Conservation (phyloP, 2,888 invertebrate species). For the Chymomyza caudatula region DNA sequence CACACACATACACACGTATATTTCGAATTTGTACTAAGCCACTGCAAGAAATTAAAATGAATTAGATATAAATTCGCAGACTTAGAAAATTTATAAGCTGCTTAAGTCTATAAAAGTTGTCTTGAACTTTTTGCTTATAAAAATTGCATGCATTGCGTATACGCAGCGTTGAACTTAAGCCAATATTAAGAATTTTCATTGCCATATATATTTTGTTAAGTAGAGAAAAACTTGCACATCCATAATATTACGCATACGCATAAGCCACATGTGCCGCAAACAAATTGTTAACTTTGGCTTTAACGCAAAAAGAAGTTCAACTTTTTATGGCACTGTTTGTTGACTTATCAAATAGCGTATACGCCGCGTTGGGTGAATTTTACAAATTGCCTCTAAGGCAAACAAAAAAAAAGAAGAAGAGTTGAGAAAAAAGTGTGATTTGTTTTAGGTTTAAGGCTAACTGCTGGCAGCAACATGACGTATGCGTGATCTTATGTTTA, state of each 20-base stretch:
- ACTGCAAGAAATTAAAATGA: neutral
- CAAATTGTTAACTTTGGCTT: conserved; percentile 20
- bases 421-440: neutral
- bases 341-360: neutral
- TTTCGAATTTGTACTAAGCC: neutral
- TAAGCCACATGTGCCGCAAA: conserved; percentile 23
- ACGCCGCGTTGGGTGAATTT: neutral
- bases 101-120: neutral
- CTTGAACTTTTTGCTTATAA: neutral
- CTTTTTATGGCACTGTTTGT: neutral
- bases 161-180: neutral
- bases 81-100: neutral
- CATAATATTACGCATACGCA: conserved; percentile 3
- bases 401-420: neutral
- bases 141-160: conserved; percentile 7
- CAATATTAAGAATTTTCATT: neutral
- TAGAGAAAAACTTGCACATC: neutral
- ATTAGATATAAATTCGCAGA: neutral
- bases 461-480: neutral
- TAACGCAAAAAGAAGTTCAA: neutral
- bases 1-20: neutral
- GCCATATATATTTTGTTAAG: neutral
- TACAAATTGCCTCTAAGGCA: neutral
- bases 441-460: too few relatives aligned
- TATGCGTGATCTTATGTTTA: neutral